Base-by-base conservation (phyloP, 2,113 vertebrate genomes). In the Cololabis saira region DNA sequence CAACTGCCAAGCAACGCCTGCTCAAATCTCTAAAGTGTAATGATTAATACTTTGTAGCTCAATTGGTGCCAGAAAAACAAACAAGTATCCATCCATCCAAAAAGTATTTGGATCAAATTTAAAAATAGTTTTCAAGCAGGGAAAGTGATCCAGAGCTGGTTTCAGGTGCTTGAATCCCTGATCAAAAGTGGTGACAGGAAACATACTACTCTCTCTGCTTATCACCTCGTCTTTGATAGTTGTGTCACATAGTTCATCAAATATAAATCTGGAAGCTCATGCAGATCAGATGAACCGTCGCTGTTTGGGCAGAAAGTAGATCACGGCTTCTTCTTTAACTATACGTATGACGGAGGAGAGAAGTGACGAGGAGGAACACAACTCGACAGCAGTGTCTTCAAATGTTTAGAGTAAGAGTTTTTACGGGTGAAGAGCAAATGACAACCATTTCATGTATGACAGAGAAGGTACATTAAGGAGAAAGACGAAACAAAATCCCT, bases 271-370 rank as follows among this genome's bases (percentile, higher is more conserved):
- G 50, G 16, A 49, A 37, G 43, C 45, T 41, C 40, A 49, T 37
- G 15, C 22, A 12, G 59, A 71, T 72, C 49, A 74, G 41, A 53
- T 58, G 57, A 61, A 2, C 9, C 8, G 16, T 37, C 8, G 16
- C 42, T 37, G 44, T 41, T 16, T 19, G 11, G 42, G 30, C 14
- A 55, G 71, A 52, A 67, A 56, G 60, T 58, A 50, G 61, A 81
- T 54, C 58, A 30, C 33, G 24, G 60, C 40, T 24, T 76, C 37
- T 75, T 60, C 74, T n/a, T n/a, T n/a, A 63, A 74, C 40, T 68
- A 15, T 2, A 19, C 30, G 70, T 65, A 15, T 15, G 63, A 66
- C 3, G 12, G n/a, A 30, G 19, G 30, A 50, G 41, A 9, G 33
- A 44, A 55, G 42, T 13, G 27, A 30, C 1, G 22, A 54, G 43